Evolutionary conservation across 1,140 invertebrate genomes (phyloP).

Genomic region (Panonychus citri): DNA sequence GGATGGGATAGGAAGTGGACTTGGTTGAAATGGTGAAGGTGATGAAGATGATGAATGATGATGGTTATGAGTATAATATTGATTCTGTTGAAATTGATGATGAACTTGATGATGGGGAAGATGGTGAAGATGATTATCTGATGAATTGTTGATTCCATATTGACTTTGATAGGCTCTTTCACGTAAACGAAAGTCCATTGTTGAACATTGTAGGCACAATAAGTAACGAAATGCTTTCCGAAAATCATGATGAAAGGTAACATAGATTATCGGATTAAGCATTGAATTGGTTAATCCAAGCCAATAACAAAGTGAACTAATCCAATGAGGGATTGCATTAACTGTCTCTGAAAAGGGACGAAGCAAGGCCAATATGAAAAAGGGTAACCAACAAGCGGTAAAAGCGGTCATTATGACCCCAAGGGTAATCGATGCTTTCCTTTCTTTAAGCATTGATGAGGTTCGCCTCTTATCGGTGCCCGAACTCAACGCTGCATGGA

Average conservation of each 20-base stretch:
- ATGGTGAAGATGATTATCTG: too few relatives aligned
- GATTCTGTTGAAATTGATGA: too few relatives aligned
- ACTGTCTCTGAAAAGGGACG: slow-evolving; percentile 48
- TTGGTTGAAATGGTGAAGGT: too few relatives aligned
- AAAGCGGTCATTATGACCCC: slow-evolving; percentile 83
- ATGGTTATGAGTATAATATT: too few relatives aligned
- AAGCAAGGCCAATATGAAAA: slow-evolving; percentile 75
- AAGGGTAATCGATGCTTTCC: slow-evolving; percentile 77
- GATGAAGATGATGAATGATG: too few relatives aligned
- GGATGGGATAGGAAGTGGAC: too few relatives aligned
- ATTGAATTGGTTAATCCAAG: slow-evolving; percentile 89
- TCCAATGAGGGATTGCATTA: slow-evolving; percentile 29
- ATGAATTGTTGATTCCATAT: slow-evolving; percentile 31
- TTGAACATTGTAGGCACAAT: slow-evolving; percentile 63
- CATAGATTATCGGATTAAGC: slow-evolving; percentile 77
- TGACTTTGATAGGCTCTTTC: slow-evolving; percentile 77
- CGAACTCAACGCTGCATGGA: neutral
- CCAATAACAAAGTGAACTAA: slow-evolving; percentile 44
- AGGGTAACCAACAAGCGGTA: slow-evolving; percentile 47
- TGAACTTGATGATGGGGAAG: too few relatives aligned
- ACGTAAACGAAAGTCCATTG: slow-evolving; percentile 67
- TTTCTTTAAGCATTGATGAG: slow-evolving; percentile 13
- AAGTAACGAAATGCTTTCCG: slow-evolving; percentile 71
- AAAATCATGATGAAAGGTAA: slow-evolving; percentile 75
- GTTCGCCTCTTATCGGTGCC: slow-evolving; percentile 6